phyloP scores from a whole-genome alignment of 92 coral and sea anemone genomes.

The Parazoanthus darwini region DNA sequence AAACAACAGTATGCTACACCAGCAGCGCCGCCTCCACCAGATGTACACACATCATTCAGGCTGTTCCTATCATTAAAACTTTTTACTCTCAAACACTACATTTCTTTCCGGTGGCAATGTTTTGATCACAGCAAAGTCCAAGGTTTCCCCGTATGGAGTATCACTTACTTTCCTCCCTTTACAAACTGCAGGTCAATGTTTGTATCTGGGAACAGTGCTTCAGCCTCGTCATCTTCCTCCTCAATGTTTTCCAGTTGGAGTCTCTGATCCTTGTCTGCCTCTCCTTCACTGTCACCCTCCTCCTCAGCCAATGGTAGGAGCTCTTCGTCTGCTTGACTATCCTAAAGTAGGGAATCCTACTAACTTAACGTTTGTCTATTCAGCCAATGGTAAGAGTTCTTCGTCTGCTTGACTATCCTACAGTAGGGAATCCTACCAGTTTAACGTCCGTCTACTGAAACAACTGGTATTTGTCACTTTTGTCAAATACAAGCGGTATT shows the following conservation, averaged over 20 bases:
- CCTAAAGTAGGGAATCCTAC: conserved; percentile 30
- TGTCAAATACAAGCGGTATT: too few relatives aligned
- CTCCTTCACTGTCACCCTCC: conserved; percentile 23
- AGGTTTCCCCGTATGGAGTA: neutral
- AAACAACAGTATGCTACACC: too few relatives aligned
- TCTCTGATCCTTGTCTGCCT: conserved; percentile 28
- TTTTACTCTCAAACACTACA: too few relatives aligned
- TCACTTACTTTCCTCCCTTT: conserved; percentile 84
- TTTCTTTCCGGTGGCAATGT: too few relatives aligned
- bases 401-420: conserved; percentile 77
- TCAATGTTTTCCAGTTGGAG: conserved; percentile 39
- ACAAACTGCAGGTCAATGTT: conserved; percentile 81
- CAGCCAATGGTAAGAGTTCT: conserved; percentile 69
- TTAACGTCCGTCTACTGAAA: neutral
- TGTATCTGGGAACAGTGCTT: conserved; percentile 83
- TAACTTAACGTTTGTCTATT: neutral
- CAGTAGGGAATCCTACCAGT: neutral
- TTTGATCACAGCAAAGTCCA: too few relatives aligned
- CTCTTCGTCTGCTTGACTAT: conserved; percentile 78
- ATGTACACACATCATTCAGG: too few relatives aligned
- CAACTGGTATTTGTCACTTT: too few relatives aligned
- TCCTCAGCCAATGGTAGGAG: conserved; percentile 63
- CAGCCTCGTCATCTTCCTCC: conserved; percentile 51
- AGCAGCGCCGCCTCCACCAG: too few relatives aligned
- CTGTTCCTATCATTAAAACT: too few relatives aligned